phyloP scores from a whole-genome alignment of 2,113 vertebrate genomes.

The Panthera leo region DNA sequence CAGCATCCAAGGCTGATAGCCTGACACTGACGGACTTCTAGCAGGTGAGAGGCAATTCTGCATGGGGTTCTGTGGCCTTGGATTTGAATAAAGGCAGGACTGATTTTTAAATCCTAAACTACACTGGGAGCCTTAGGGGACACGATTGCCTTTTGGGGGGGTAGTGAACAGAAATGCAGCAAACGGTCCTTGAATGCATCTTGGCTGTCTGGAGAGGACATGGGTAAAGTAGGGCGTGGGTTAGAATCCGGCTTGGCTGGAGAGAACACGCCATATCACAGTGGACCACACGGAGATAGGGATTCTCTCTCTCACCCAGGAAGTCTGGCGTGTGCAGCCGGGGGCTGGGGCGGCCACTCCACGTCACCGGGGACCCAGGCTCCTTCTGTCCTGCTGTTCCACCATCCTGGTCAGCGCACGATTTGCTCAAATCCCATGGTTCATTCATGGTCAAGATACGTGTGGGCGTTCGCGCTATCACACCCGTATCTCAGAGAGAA shows the following conservation, averaged over 20 bases:
- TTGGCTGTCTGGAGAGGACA: no score
- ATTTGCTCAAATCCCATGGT: neutral
- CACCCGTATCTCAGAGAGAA: slow-evolving; percentile 7
- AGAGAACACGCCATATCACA: fast-evolving
- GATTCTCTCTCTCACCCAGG: neutral
- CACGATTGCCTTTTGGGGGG: neutral
- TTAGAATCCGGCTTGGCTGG: neutral
- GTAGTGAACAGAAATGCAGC: neutral
- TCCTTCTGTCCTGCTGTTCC: no score
- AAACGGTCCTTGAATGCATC: fast-evolving
- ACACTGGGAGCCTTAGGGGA: neutral
- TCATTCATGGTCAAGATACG: neutral
- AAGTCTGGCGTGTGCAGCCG: fast-evolving
- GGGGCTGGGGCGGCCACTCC: fast-evolving
- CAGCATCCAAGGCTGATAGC: fast-evolving
- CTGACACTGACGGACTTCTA: neutral
- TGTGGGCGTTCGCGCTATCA: neutral
- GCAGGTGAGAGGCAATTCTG: neutral
- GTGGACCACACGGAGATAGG: fast-evolving
- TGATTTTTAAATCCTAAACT: neutral
- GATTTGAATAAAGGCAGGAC: neutral
- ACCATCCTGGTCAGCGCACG: fast-evolving
- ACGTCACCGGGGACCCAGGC: fast-evolving
- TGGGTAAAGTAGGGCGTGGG: fast-evolving
- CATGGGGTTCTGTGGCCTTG: neutral